Percentiles rank a stretch among this genome's conserved stretches.
phyloP scores from a whole-genome alignment of 2,113 vertebrate genomes.

The Sciurus niger region DNA sequence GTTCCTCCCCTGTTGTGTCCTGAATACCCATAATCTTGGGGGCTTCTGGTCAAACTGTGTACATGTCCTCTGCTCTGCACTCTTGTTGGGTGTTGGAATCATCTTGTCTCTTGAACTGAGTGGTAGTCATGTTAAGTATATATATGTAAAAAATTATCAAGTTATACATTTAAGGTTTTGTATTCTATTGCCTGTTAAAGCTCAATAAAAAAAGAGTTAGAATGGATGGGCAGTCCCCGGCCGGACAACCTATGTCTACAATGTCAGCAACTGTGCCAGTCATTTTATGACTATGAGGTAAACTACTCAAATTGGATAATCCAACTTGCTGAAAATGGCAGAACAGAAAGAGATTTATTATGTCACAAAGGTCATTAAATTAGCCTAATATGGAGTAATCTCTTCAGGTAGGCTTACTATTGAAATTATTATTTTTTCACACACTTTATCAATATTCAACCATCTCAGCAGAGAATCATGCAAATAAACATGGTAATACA shows the following conservation, averaged over 20 bases:
- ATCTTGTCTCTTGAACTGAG: background rate
- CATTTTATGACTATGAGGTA: background rate
- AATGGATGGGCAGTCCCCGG: background rate
- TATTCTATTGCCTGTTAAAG: background rate
- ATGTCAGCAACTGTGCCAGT: background rate
- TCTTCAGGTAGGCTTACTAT: background rate
- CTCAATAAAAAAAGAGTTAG: background rate
- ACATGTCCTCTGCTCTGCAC: background rate
- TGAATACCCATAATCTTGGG: background rate
- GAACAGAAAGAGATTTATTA: background rate
- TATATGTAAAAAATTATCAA: background rate
- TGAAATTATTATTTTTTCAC: background rate
- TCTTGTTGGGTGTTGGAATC: background rate
- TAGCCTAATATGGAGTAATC: background rate
- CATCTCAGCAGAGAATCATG: background rate
- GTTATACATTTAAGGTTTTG: background rate
- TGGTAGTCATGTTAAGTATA: background rate
- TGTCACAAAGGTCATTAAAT: background rate
- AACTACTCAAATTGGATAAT: background rate
- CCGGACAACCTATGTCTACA: background rate
- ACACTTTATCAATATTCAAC: background rate
- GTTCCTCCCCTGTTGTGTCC: background rate
- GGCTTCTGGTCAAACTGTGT: background rate
- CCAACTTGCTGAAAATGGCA: slow-evolving; percentile 7
- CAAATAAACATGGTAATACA: background rate